These are phyloP conservation scores for Pseudorhombus dupliciocellatus DNA, from an alignment of 2,113 vertebrate species.

Conservation along the genomic window DNA sequence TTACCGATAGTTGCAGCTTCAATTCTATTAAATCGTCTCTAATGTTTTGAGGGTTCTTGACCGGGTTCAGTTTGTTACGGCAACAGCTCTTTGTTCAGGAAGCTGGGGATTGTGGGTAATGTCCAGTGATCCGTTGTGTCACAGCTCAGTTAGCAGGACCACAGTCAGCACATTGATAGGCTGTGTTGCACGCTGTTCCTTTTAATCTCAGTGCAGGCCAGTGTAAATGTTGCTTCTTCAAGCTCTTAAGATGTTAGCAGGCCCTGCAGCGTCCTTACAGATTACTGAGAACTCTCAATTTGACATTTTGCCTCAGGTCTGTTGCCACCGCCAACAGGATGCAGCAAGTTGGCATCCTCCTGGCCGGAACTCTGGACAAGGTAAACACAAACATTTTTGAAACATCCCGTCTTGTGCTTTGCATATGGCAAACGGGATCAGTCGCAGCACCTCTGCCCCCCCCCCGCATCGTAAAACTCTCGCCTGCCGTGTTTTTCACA, in stretches of 20 bases:
- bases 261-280: not conserved
- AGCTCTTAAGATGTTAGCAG: not conserved
- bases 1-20: no score
- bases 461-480: not conserved
- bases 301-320: slow-evolving; percentile 73
- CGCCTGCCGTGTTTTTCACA: slow-evolving; percentile 41
- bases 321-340: slow-evolving; percentile 78
- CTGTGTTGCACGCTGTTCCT: no score
- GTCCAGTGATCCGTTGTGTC: no score
- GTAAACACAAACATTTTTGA: slow-evolving; percentile 71
- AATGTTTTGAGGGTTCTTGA: no score
- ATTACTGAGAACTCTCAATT: no score
- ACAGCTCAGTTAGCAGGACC: no score
- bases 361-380: slow-evolving; percentile 87
- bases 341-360: slow-evolving; percentile 80
- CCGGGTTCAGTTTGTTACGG: no score
- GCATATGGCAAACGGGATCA: not conserved
- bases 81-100: no score
- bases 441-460: not conserved
- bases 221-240: not conserved
- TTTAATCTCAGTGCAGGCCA: not conserved
- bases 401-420: not conserved
- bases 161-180: no score
- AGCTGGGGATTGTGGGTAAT: no score
- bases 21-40: no score